Evolutionary conservation across 2,797 vertebrate genomes (phyloP), one percentile per base, ranked within the genome.

Genomic region (Mormyrops attenuatus): DNA sequence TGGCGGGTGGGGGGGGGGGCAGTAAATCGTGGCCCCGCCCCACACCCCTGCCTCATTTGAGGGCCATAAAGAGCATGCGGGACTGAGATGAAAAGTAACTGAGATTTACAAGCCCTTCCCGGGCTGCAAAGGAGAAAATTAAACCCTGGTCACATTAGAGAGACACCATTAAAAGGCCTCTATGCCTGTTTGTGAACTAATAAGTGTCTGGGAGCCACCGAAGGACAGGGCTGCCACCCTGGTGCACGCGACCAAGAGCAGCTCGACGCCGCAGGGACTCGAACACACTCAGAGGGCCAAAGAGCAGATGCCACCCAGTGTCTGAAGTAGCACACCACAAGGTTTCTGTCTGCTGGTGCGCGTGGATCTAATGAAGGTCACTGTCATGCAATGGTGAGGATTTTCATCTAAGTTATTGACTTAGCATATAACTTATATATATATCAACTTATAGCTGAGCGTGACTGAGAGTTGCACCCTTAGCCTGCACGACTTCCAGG

Each of bases 81-180:
- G 95, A 95, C 95, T 94, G 93, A 95, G 96, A 96, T 96, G 96
- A 96, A 97, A 97, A 96, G 95, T 96, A 94, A 94, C 94, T 92
- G 93, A 96, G 96, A 97, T 97, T 97, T 97, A 97, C 95, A 96
- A 95, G 95, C 93, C 93, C 93, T 94, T 92, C 93, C 92, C 91
- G 94, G 95, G 96, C 96, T 95, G 95, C 96, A 95, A 95, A 95
- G 93, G 95, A 95, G 95, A 96, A 96, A 96, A 96, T 96, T 96
- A 96, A 97, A 95, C 94, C 92, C 57, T 49, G 92, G 93, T 94
- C 94, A 94, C 94, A 95, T 96, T 96, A 96, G 96, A 95, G 95
- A 95, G 92, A 92, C 90, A 92, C 93, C 93, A 94, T 95, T 96
- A 96, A 94, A 91, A 91, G 91, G 91, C 92, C 93, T 94, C 92